A percentile compares a stretch with the other conserved stretches of the same genome.
These are phyloP conservation scores for Lophius piscatorius DNA, from an alignment of 2,113 vertebrate genomes.

Conservation along the genomic window DNA sequence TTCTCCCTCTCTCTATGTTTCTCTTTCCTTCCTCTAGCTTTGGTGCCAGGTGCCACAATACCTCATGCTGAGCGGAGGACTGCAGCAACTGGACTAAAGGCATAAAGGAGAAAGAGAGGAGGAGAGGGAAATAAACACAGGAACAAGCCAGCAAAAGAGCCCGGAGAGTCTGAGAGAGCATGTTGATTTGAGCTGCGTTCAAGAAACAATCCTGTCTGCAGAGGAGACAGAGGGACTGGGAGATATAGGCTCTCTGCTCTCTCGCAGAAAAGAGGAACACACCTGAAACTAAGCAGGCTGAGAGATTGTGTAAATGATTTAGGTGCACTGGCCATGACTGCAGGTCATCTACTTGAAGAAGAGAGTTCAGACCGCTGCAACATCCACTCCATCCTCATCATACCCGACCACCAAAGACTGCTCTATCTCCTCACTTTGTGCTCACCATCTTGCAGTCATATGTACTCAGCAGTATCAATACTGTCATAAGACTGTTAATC, in stretches of 20 bases:
- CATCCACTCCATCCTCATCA: constrained; percentile 9
- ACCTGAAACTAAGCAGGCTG: constrained; percentile 8
- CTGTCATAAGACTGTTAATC: background rate
- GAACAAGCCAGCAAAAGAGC: constrained; percentile 8
- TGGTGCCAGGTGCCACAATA: constrained; percentile 32
- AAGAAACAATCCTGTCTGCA: constrained; percentile 27
- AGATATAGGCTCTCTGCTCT: too few species aligned
- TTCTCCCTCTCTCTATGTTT: constrained; percentile 50
- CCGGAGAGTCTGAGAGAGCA: constrained; percentile 51
- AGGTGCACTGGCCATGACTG: constrained; percentile 76
- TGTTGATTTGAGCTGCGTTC: constrained; percentile 61
- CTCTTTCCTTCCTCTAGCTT: constrained; percentile 51
- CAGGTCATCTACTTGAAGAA: constrained; percentile 82
- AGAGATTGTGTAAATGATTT: constrained; percentile 19
- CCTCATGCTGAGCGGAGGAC: constrained; percentile 55
- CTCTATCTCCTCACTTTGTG: too few species aligned
- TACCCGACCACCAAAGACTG: too few species aligned
- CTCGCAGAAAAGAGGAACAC: background rate
- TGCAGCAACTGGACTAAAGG: constrained; percentile 47
- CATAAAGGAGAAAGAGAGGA: constrained; percentile 17
- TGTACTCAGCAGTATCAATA: background rate
- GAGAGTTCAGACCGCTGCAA: constrained; percentile 50
- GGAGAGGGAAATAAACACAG: constrained; percentile 18
- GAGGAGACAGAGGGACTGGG: constrained; percentile 11
- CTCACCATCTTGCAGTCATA: background rate